Evolutionary conservation across 1,140 invertebrate genomes (phyloP).

Genomic region (Amyelois transitella): DNA sequence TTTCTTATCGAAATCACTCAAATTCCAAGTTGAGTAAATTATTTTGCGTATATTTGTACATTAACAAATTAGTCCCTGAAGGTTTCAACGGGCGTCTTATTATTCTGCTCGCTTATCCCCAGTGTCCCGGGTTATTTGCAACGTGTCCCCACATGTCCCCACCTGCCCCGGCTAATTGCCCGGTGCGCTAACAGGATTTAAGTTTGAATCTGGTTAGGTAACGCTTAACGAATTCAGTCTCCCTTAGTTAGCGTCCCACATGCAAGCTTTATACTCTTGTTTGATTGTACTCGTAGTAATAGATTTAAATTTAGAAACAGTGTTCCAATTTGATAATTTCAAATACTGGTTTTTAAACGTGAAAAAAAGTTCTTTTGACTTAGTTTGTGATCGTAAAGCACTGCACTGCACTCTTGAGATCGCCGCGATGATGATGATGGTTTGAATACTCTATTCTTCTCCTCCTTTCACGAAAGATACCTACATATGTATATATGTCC

Average conservation of each 20-base stretch:
- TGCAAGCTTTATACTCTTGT: slow-evolving; percentile 6
- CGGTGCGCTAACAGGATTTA: slow-evolving; percentile 45
- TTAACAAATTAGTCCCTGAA: neutral
- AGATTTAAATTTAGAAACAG: neutral
- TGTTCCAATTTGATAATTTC: neutral
- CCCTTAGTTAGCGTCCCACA: slow-evolving; percentile 18
- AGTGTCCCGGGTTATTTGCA: slow-evolving; percentile 28
- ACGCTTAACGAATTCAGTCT: slow-evolving; percentile 45
- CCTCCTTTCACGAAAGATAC: too few species aligned
- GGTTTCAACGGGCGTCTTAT: neutral
- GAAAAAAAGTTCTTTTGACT: too few species aligned
- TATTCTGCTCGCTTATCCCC: neutral
- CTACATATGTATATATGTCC: too few species aligned
- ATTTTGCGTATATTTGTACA: too few species aligned
- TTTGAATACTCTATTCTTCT: too few species aligned
- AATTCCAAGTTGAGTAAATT: too few species aligned
- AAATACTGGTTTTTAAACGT: too few species aligned
- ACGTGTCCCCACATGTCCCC: slow-evolving; percentile 29
- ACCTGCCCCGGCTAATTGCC: slow-evolving; percentile 38
- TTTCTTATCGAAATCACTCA: too few species aligned
- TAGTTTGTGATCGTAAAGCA: too few species aligned
- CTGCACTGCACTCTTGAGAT: too few species aligned
- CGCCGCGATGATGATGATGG: too few species aligned
- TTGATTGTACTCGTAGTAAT: neutral
- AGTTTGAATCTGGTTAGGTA: slow-evolving; percentile 49